These are phyloP conservation scores for Meleagris gallopavo DNA, from an alignment of 2,113 vertebrate genomes.

Conservation along the genomic window DNA sequence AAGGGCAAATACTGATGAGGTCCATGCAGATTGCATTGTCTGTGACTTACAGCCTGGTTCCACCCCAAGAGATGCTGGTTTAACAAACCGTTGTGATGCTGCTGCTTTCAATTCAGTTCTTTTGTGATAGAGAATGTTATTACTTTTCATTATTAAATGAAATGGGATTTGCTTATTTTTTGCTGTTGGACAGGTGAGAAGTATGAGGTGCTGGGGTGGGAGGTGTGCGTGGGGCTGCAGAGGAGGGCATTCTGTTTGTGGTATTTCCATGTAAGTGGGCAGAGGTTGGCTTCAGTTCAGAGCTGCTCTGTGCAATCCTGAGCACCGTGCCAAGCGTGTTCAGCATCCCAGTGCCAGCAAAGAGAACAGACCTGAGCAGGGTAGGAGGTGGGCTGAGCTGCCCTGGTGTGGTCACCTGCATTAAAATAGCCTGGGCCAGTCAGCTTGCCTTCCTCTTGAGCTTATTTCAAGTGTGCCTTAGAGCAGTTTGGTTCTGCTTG, in stretches of 20 bases:
- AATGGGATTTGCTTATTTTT: background rate
- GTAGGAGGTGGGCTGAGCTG: background rate
- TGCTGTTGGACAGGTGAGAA: background rate
- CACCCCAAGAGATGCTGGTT: too few species aligned
- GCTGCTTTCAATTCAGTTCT: rapidly evolving
- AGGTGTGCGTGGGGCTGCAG: rapidly evolving
- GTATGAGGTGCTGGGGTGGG: rapidly evolving
- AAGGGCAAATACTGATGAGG: background rate
- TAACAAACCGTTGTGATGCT: background rate
- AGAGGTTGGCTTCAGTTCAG: rapidly evolving
- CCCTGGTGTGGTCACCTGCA: too few species aligned
- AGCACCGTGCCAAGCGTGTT: rapidly evolving
- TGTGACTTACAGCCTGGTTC: too few species aligned
- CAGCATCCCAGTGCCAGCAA: background rate
- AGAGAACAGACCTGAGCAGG: background rate
- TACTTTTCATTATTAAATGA: background rate
- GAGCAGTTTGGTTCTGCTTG: background rate
- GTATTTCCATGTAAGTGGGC: rapidly evolving
- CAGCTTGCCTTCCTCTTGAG: rapidly evolving
- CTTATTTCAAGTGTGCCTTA: too few species aligned
- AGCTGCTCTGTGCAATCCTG: background rate
- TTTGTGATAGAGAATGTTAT: background rate
- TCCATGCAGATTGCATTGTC: rapidly evolving
- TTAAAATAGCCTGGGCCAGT: background rate
- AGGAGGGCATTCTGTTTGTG: rapidly evolving